Evolutionary conservation across 2,113 vertebrate genomes (phyloP).

Genomic region (Cervus canadensis): DNA sequence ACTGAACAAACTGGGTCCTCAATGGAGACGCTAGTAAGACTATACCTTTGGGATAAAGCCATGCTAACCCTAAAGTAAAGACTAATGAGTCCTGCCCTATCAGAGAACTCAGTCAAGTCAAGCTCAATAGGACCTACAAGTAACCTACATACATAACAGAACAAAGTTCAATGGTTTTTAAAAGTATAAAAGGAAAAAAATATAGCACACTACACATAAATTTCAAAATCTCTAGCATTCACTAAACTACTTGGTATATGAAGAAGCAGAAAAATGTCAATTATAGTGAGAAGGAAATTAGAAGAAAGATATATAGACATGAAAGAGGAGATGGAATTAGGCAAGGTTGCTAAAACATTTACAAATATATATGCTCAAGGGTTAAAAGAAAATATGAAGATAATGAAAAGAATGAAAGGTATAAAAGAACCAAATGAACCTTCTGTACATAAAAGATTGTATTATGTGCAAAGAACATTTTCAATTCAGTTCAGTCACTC

Average conservation of each 20-base stretch:
- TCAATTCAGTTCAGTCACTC: not conserved
- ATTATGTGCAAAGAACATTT: not conserved
- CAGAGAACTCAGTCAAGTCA: not conserved
- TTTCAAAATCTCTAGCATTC: not conserved
- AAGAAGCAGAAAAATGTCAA: not conserved
- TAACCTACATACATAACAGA: not conserved
- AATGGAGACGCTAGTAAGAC: not conserved
- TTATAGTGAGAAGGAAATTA: not conserved
- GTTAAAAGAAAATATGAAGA: not conserved
- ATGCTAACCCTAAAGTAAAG: not conserved
- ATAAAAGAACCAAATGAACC: not conserved
- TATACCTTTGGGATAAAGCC: not conserved
- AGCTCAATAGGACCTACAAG: not conserved
- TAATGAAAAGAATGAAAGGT: not conserved
- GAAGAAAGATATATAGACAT: not conserved
- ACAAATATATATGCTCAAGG: not conserved
- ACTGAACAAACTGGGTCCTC: not conserved
- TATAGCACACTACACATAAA: not conserved
- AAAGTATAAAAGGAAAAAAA: not conserved
- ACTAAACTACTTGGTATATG: not conserved
- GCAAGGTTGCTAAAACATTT: not conserved
- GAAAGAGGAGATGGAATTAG: not conserved
- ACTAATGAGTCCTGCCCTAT: not conserved
- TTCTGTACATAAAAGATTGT: not conserved
- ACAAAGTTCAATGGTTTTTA: not conserved